phyloP scores from a whole-genome alignment of 2,888 invertebrate species.

The Agrochola circellaris region DNA sequence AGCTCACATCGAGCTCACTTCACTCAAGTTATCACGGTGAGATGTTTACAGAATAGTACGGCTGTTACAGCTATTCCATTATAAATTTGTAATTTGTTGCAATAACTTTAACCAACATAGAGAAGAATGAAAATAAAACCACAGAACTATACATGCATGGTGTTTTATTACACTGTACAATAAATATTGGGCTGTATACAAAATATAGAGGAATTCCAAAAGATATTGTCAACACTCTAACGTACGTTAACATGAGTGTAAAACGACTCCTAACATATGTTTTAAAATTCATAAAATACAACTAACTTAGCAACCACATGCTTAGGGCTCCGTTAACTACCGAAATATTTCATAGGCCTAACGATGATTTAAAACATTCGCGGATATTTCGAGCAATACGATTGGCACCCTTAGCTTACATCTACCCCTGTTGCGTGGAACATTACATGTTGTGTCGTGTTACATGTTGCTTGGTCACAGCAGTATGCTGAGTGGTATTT shows the following conservation, averaged over 20 bases:
- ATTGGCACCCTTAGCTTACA: constrained; percentile 78
- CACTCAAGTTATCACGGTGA: too few species aligned
- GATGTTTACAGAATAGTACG: too few species aligned
- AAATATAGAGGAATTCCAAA: constrained; percentile 90
- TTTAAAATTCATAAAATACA: constrained; percentile 81
- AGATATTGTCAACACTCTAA: constrained; percentile 89
- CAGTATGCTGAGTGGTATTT: background rate
- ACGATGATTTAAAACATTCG: constrained; percentile 62
- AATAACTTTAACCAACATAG: background rate
- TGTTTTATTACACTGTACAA: constrained; percentile 91
- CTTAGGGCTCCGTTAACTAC: constrained; percentile 51
- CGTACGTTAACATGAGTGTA: constrained; percentile 85
- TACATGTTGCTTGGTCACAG: background rate
- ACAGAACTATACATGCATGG: constrained; percentile 85
- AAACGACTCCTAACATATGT: constrained; percentile 81
- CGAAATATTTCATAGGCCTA: constrained; percentile 73
- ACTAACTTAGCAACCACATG: constrained; percentile 63
- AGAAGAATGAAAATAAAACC: constrained; percentile 67
- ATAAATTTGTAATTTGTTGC: too few species aligned
- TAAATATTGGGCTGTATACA: constrained; percentile 90
- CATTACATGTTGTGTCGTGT: constrained; percentile 56
- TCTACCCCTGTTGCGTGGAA: constrained; percentile 66
- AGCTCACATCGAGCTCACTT: too few species aligned
- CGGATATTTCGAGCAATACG: constrained; percentile 71
- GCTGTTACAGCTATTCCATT: too few species aligned